Evolutionary conservation across 2,113 vertebrate species (phyloP).

Genomic region (Apodemus sylvaticus): DNA sequence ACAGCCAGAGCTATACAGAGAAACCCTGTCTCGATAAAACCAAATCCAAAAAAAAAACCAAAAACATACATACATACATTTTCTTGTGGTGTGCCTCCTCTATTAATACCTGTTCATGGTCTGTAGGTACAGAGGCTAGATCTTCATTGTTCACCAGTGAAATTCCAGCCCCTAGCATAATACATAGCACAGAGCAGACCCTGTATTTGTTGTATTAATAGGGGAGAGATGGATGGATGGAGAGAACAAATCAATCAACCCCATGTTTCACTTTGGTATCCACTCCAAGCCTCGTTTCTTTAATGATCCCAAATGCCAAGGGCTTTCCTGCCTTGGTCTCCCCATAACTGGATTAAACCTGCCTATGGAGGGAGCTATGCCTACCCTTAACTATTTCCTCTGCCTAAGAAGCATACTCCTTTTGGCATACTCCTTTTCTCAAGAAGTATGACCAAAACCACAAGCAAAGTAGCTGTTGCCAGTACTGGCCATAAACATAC

Average conservation of each 20-base stretch:
- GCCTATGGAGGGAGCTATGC: not conserved
- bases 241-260: not conserved
- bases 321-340: not conserved
- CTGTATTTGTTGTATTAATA: not conserved
- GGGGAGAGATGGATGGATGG: not conserved
- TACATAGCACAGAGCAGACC: not conserved
- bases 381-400: not conserved
- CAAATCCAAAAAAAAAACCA: no score
- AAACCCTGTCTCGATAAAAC: no score
- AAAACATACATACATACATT: no score
- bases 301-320: not conserved
- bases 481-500: not conserved
- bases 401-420: not conserved
- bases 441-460: not conserved
- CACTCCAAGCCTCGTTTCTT: not conserved
- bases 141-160: not conserved
- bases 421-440: not conserved
- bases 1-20: no score
- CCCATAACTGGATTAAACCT: not conserved
- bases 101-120: not conserved
- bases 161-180: not conserved
- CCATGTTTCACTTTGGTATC: not conserved
- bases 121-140: not conserved
- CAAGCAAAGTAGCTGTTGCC: not conserved
- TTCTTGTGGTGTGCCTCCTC: not conserved